A percentile compares a stretch with the other conserved stretches of the same genome.
These are phyloP conservation scores for Bathynomus jamesi DNA, from an alignment of 1,140 invertebrate species.

Conservation along the genomic window DNA sequence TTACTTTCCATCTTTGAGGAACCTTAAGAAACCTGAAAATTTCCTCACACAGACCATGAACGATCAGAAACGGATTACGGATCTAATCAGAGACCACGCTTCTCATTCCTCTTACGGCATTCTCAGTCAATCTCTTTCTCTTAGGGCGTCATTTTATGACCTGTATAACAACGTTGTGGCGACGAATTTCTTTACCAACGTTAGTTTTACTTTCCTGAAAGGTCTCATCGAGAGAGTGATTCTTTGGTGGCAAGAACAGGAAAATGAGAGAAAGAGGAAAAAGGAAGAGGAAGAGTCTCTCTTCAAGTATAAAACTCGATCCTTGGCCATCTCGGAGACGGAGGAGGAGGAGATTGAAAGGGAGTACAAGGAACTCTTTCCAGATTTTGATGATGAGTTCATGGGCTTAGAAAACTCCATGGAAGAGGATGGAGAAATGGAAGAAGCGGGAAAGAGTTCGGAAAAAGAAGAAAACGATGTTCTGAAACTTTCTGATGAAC, in stretches of 20 bases:
- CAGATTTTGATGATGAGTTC: constrained; percentile 56
- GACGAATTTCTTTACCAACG: constrained; percentile 44
- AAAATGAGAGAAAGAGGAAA: constrained; percentile 57
- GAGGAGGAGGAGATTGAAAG: constrained; percentile 64
- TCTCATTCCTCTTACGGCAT: constrained; percentile 17
- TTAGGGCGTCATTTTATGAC: constrained; percentile 33
- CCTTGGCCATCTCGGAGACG: constrained; percentile 45
- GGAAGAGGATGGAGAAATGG: neutral
- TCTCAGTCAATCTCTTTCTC: constrained; percentile 19
- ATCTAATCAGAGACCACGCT: constrained; percentile 1
- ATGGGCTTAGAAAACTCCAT: constrained; percentile 39
- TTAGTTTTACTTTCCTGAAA: constrained; percentile 45
- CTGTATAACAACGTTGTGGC: constrained; percentile 40
- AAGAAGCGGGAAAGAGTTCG: too few relatives aligned
- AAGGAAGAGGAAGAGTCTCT: constrained; percentile 67
- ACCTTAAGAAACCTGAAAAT: neutral
- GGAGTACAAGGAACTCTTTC: constrained; percentile 68
- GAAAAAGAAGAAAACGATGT: neutral
- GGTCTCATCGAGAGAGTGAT: constrained; percentile 54
- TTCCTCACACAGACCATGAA: neutral
- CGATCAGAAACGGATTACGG: neutral
- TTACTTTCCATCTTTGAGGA: neutral
- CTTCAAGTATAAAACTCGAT: constrained; percentile 61
- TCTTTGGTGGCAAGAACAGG: constrained; percentile 63
- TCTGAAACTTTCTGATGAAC: constrained; percentile 37